Percentiles rank a stretch among this genome's conserved stretches.
These are phyloP conservation scores for Cromileptes altivelis DNA, from an alignment of 2,113 vertebrate genomes.

Conservation along the genomic window DNA sequence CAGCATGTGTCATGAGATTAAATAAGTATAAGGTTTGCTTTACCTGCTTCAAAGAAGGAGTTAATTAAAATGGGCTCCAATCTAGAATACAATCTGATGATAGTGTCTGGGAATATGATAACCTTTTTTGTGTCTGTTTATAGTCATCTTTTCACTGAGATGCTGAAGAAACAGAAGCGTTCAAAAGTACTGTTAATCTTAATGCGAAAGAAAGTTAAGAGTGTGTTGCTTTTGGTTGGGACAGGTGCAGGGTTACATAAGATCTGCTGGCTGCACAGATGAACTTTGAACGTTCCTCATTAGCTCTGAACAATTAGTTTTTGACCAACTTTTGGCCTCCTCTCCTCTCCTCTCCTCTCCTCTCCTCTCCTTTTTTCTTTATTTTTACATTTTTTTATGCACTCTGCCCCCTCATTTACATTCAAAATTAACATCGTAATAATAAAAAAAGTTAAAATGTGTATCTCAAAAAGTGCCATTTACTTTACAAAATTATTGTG, in stretches of 20 bases:
- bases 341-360: neutral
- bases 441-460: too few species aligned
- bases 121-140: neutral
- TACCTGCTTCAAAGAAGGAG: neutral
- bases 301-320: too few species aligned
- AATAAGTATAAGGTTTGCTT: conserved; percentile 1
- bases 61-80: neutral
- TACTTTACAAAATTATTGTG: too few species aligned
- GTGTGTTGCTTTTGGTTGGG: neutral
- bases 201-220: neutral
- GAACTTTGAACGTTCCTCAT: conserved; percentile 17
- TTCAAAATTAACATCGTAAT: too few species aligned
- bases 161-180: neutral
- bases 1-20: neutral
- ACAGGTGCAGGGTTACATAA: conserved; percentile 24
- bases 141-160: neutral
- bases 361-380: too few species aligned
- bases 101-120: neutral
- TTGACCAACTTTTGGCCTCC: neutral
- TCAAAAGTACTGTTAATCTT: neutral
- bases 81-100: neutral
- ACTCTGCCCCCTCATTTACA: too few species aligned
- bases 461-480: too few species aligned
- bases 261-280: conserved; percentile 19
- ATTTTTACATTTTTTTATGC: too few species aligned